phyloP scores from a whole-genome alignment of 2,797 vertebrate species.

The Cyclopterus lumpus region DNA sequence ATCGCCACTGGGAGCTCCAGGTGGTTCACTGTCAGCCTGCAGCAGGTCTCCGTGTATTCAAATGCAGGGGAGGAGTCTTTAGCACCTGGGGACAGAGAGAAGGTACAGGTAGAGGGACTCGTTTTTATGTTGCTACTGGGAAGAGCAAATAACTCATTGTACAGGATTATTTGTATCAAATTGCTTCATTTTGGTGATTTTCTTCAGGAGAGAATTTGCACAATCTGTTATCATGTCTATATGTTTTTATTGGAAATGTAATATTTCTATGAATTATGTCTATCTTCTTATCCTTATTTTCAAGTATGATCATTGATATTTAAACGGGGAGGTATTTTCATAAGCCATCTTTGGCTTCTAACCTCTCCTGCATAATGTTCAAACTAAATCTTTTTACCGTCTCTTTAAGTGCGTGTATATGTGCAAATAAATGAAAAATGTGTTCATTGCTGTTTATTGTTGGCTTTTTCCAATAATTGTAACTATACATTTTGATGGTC shows the following conservation, averaged over 20 bases:
- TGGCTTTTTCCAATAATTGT: too few relatives aligned
- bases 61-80: conserved; percentile 42
- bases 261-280: too few relatives aligned
- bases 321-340: too few relatives aligned
- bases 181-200: neutral
- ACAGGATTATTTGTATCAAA: neutral
- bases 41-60: conserved; percentile 52
- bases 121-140: neutral
- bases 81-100: conserved; percentile 52
- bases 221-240: too few relatives aligned
- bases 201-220: neutral
- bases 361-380: too few relatives aligned
- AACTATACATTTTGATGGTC: too few relatives aligned
- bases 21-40: conserved; percentile 62
- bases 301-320: too few relatives aligned
- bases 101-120: neutral
- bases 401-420: too few relatives aligned
- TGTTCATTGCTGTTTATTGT: too few relatives aligned
- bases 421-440: too few relatives aligned
- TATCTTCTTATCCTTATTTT: neutral
- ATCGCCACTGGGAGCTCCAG: conserved; percentile 67
- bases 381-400: too few relatives aligned
- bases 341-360: neutral
- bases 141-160: neutral
- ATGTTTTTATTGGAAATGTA: too few relatives aligned